Evolutionary conservation across 2,113 vertebrate genomes (phyloP), one percentile per base, ranked within the genome.

Genomic region (Pagrus major): DNA sequence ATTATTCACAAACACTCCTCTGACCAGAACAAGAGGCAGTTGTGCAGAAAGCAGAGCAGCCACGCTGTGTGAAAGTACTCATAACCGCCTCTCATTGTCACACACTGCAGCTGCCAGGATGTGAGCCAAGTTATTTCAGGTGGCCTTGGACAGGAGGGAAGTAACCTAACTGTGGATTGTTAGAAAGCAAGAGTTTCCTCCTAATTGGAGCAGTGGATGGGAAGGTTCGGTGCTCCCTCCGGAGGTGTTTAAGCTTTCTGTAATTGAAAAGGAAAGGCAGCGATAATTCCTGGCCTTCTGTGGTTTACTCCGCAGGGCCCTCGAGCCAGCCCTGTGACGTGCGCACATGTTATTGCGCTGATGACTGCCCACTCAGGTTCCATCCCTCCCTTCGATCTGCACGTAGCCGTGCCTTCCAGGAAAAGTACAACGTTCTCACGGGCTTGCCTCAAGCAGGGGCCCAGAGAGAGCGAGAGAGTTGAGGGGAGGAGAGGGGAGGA

Each of bases 261-360:
- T 93, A 94, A 94, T 93, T 91, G 91, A 90, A 92, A 90, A 78
- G 81, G 91, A 93, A 93, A 93, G 88, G 84, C 90, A 71, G 84
- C 83, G 75, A 88, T 90, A 89, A 82, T 93, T 91, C 89, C 87
- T 80, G 76, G 89, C 88, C 90, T 84, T 83, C 84, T 86, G 91
- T 66, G 87, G 91, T 91, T 78, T 80, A 85, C 90, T 87, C 85
- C 85, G 61, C 89, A 79, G 86, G 86, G 78, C 86, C 86, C 78
- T 80, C 11, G 66, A 86, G 87, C 88, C 86, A 83, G 85, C 80
- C 33, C 82, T 78, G 90, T 94, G 92, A 92, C 91, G 91, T 94
- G 85, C 86, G 75, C 88, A 80, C 86, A 84, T 93, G 90, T 94
- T 93, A 87, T 94, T 92, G 90, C 72, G 74, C 88, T 90, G 91